Percentiles rank a stretch among this genome's conserved stretches.
These are phyloP conservation scores for Gryllus longicercus DNA, from an alignment of 2,888 invertebrate genomes.

Conservation along the genomic window DNA sequence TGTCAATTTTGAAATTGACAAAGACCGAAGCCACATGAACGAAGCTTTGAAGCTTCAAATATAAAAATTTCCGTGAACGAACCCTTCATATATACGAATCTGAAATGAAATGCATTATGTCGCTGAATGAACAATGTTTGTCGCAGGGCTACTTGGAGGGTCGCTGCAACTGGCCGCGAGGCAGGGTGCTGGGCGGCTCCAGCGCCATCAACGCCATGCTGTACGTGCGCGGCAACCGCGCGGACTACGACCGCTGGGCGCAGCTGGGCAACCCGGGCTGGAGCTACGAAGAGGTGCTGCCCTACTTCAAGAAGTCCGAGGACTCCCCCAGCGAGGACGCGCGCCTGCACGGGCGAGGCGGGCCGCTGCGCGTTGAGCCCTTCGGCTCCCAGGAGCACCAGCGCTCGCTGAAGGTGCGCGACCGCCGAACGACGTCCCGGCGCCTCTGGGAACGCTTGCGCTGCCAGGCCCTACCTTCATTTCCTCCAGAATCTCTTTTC, in stretches of 20 bases:
- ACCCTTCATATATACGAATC: no score
- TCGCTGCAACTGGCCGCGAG: slow-evolving; percentile 55
- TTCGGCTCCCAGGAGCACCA: not conserved
- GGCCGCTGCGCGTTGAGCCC: not conserved
- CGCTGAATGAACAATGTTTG: slow-evolving; percentile 41
- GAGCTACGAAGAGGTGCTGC: slow-evolving; percentile 52
- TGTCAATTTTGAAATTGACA: no score
- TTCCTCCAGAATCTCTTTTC: no score
- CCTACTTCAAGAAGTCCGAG: slow-evolving; percentile 49
- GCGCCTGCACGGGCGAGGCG: slow-evolving; percentile 50
- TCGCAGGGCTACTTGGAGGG: slow-evolving; percentile 43
- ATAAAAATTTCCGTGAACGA: no score
- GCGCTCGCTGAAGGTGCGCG: not conserved
- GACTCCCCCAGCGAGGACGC: slow-evolving; percentile 42
- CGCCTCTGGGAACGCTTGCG: slow-evolving; percentile 33
- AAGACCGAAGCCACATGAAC: no score
- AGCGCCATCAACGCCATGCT: slow-evolving; percentile 64
- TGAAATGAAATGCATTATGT: no score
- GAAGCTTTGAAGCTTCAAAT: no score
- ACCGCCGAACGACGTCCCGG: slow-evolving; percentile 21
- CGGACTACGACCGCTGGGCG: slow-evolving; percentile 64
- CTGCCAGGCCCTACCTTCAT: no score
- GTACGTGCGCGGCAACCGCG: slow-evolving; percentile 60
- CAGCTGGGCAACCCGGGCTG: slow-evolving; percentile 59
- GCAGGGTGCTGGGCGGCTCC: slow-evolving; percentile 63